These are phyloP conservation scores for Scleropages formosus DNA, from an alignment of 2,797 vertebrate genomes.

Conservation along the genomic window DNA sequence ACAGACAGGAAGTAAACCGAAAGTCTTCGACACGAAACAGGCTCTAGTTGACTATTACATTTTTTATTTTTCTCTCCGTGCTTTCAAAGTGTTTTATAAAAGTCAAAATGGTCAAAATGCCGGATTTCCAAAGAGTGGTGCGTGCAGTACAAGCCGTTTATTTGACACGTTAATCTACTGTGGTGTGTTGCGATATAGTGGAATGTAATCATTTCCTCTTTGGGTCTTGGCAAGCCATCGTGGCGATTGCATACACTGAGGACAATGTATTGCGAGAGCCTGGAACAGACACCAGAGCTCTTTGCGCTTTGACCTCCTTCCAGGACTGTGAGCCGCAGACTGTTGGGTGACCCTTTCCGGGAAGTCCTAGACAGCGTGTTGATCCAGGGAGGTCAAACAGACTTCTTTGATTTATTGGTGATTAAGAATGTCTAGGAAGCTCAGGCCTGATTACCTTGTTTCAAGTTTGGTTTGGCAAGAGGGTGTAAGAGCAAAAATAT, in stretches of 20 bases:
- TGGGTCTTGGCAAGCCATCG: slow-evolving; percentile 62
- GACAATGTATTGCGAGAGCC: slow-evolving; percentile 62
- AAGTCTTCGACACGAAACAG: slow-evolving; percentile 47
- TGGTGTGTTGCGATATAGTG: background rate
- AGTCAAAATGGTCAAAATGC: slow-evolving; percentile 44
- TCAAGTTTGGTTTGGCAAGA: slow-evolving; percentile 42
- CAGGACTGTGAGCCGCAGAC: slow-evolving; percentile 51
- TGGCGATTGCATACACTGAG: slow-evolving; percentile 68
- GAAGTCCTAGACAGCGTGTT: slow-evolving; percentile 54
- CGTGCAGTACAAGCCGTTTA: slow-evolving; percentile 66
- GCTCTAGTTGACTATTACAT: too few species aligned
- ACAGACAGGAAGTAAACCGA: too few species aligned
- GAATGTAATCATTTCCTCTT: slow-evolving; percentile 57
- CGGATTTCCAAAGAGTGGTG: slow-evolving; percentile 24
- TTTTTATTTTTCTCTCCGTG: slow-evolving; percentile 32
- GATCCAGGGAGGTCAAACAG: slow-evolving; percentile 38
- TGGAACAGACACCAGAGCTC: slow-evolving; percentile 64
- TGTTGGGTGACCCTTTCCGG: slow-evolving; percentile 62
- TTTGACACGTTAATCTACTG: slow-evolving; percentile 68
- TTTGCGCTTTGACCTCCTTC: slow-evolving; percentile 57
- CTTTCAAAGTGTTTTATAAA: too few species aligned
- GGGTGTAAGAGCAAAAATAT: slow-evolving; percentile 55
- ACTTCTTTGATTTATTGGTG: slow-evolving; percentile 47
- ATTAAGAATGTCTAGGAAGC: slow-evolving; percentile 51
- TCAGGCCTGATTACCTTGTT: slow-evolving; percentile 66